Base-by-base conservation (phyloP, 2,797 vertebrate genomes). In the Acipenser transmontanus region DNA sequence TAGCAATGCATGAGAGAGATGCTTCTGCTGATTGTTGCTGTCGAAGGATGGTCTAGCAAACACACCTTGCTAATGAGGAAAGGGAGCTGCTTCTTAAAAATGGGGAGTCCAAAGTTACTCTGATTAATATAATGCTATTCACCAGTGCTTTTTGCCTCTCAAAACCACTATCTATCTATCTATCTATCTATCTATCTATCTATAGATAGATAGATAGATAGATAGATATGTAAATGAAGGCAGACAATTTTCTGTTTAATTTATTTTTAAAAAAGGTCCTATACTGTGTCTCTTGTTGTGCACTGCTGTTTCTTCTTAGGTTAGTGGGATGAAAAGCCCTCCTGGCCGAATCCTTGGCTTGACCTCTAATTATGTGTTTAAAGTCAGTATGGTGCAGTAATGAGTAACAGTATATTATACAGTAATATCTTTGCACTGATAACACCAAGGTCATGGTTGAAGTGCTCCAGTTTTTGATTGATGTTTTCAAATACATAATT, bases 401-500 rank as follows among this genome's bases (percentile, higher is more conserved):
- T 34, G 34, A 34, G 2, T 34, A 34, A 34, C 34, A 4, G 7
- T 14, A 17, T 61, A 61, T 61, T 34, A 47, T 2, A 47, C 17
- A 14, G 17, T 61, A 10, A 34, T 8, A 61, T 57, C 54, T 13
- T 9, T 7, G 10, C 8, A 7, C 20, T 61, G 17, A 34, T 61
- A 61, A 61, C 8, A 47, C 60, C 9, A 17, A 34, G 60, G 60
- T 61, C 13, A 17, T 61, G 10, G 60, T 7, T 61, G 10, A 34
- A 1, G 17, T 61, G 60, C 17, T 61, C 17, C 6, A 47, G 47
- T 61, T 20, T 68, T 47, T 50, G 51, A 68, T 54, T 68, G 54
- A 64, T 68, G 60, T 57, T 48, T 62, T 68, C 56, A 49, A 68
- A 68, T 14, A 9, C 11, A 68, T 51, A 7, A 51, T 61, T 50